Evolutionary conservation across 2,888 invertebrate genomes (phyloP).

Genomic region (Cantharis flavilabris): DNA sequence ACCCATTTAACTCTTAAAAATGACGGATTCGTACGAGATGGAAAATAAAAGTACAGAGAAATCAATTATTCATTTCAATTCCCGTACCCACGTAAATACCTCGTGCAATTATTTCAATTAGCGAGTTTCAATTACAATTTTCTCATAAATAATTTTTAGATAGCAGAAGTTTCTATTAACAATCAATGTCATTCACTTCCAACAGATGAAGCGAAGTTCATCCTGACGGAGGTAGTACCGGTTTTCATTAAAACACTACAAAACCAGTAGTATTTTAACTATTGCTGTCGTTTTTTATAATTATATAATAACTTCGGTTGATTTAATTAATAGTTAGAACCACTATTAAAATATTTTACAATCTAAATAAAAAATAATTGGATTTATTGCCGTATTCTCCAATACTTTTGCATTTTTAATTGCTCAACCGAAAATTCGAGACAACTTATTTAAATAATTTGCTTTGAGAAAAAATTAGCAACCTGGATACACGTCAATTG

Average conservation of each 20-base stretch:
- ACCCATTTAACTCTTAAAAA: background rate
- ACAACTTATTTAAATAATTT: background rate
- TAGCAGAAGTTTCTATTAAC: constrained; percentile 21
- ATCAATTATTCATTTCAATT: background rate
- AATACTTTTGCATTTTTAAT: background rate
- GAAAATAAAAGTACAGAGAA: background rate
- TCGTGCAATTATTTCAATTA: background rate
- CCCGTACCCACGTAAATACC: background rate
- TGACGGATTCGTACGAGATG: background rate
- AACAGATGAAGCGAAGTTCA: constrained; percentile 10
- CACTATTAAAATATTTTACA: background rate
- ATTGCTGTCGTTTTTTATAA: constrained; percentile 19
- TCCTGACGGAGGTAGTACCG: constrained; percentile 14
- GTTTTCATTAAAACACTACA: constrained; percentile 23
- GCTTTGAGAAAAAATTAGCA: background rate
- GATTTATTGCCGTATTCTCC: background rate
- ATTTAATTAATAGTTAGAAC: constrained; percentile 19
- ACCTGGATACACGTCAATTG: background rate
- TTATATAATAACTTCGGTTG: constrained; percentile 18
- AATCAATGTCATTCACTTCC: constrained; percentile 28
- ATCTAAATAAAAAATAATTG: background rate
- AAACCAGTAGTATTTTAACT: constrained; percentile 26
- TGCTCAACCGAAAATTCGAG: background rate
- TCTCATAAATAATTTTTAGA: constrained; percentile 8
- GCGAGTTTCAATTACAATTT: background rate